Conservation (phyloP, 2,888 invertebrate genomes). For the Monochamus alternatus region DNA sequence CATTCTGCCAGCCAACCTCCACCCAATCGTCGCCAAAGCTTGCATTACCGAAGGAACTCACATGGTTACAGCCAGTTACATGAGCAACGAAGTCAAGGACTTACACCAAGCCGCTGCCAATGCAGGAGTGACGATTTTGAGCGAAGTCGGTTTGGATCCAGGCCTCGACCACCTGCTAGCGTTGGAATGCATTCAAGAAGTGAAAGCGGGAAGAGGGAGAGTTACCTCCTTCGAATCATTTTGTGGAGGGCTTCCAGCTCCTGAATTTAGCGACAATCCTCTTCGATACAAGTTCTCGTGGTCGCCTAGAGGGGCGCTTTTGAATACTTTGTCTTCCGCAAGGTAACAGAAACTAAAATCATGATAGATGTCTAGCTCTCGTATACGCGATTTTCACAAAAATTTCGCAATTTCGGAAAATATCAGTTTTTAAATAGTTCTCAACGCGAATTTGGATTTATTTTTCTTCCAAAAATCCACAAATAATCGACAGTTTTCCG, state of each 20-base stretch:
- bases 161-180: slow-evolving; percentile 91
- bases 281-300: slow-evolving; percentile 95
- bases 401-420: too few relatives aligned
- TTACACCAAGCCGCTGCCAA: slow-evolving; percentile 86
- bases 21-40: slow-evolving; percentile 87
- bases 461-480: too few relatives aligned
- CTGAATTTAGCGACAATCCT: slow-evolving; percentile 94
- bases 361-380: too few relatives aligned
- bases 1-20: slow-evolving; percentile 91
- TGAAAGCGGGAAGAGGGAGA: slow-evolving; percentile 90
- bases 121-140: slow-evolving; percentile 93
- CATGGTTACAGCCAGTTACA: slow-evolving; percentile 97
- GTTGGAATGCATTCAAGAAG: slow-evolving; percentile 96
- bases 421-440: too few relatives aligned
- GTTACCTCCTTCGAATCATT: slow-evolving; percentile 96
- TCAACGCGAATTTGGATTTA: too few relatives aligned
- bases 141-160: slow-evolving; percentile 98
- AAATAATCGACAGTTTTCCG: too few relatives aligned
- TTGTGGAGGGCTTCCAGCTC: slow-evolving; percentile 98
- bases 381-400: too few relatives aligned
- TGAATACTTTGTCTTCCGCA: slow-evolving; percentile 92
- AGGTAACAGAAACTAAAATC: slow-evolving; percentile 73
- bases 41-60: slow-evolving; percentile 92
- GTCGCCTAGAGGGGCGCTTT: slow-evolving; percentile 94
- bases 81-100: slow-evolving; percentile 86